Conservation (phyloP, 2,888 invertebrate genomes). For the Gymnoscelis rufifasciata region DNA sequence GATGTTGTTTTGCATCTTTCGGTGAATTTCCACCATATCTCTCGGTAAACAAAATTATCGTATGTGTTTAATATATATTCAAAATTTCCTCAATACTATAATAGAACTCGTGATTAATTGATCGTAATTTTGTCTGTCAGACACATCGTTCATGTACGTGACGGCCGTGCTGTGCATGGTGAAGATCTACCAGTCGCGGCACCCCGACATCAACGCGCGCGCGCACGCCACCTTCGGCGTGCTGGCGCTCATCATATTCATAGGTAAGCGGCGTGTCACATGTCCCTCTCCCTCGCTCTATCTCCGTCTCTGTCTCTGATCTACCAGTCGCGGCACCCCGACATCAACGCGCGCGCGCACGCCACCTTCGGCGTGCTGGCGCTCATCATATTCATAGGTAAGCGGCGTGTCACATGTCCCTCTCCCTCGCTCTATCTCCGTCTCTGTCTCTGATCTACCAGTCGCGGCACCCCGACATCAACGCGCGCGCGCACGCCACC, state of each 20-base stretch:
- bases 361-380: slow-evolving; percentile 88
- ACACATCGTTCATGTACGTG: slow-evolving; percentile 95
- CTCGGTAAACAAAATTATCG: too few species aligned
- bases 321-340: slow-evolving; percentile 92
- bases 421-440: too few species aligned
- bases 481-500: slow-evolving; percentile 88
- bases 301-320: too few species aligned
- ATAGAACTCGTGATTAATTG: neutral
- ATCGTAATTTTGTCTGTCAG: slow-evolving; percentile 60
- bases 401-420: slow-evolving; percentile 32
- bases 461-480: slow-evolving; percentile 92
- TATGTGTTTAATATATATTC: too few species aligned
- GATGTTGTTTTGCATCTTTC: too few species aligned
- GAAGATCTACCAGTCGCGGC: slow-evolving; percentile 92
- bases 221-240: slow-evolving; percentile 89
- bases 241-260: slow-evolving; percentile 86
- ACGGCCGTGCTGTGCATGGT: slow-evolving; percentile 92
- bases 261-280: slow-evolving; percentile 75
- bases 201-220: slow-evolving; percentile 92
- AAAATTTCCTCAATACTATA: too few species aligned
- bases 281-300: neutral
- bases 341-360: slow-evolving; percentile 91
- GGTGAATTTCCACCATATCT: too few species aligned
- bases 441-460: too few species aligned
- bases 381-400: slow-evolving; percentile 84